Base-by-base conservation (phyloP, 2,113 vertebrate genomes). In the Chloebia gouldiae region DNA sequence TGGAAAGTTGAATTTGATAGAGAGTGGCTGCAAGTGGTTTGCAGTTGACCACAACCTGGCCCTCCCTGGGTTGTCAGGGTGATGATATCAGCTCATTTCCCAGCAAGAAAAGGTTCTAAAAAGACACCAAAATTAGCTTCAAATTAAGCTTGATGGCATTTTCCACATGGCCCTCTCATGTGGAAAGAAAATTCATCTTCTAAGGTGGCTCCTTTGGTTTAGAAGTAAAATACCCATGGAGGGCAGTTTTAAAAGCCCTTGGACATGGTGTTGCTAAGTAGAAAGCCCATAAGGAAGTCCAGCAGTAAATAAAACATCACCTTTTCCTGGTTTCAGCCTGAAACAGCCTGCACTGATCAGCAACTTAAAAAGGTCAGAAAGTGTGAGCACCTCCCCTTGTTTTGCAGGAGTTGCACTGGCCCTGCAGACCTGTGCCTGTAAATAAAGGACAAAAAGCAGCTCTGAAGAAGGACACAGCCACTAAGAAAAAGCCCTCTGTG, bases 401-500 rank as follows among this genome's bases (percentile, higher is more conserved):
- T n/a, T 59, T 57, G 31, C 13, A 76, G 51, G 15, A 44, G 50
- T 47, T 50, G n/a, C 42, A 44, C 33, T 60, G 53, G 33, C 64
- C 69, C 57, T 70, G n/a, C 50, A 66, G 44, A 63, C 28, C 45
- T 72, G 24, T 70, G 44, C 21, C 65, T 59, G 54, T 63, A 76
- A 83, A 87, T 57, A 85, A 66, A 86, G 71, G 25, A 53, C 69
- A 77, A 89, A 91, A 89, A 83, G 15, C 78, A 82, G 69, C 79
- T 87, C 35, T 92, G 81, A 73, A 54, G 72, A 44, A 60, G 50
- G 51, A 33, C 53, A 31, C n/a, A 40, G 47, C 4, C 63, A 44
- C 56, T 19, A 61, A 94, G 86, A 91, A 87, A 77, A 94, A 94
- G 22, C 42, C 33, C 42, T 93, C 51, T 90, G 70, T 88, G 80